Conservation (phyloP, 2,113 vertebrate genomes). For the Passer montanus region DNA sequence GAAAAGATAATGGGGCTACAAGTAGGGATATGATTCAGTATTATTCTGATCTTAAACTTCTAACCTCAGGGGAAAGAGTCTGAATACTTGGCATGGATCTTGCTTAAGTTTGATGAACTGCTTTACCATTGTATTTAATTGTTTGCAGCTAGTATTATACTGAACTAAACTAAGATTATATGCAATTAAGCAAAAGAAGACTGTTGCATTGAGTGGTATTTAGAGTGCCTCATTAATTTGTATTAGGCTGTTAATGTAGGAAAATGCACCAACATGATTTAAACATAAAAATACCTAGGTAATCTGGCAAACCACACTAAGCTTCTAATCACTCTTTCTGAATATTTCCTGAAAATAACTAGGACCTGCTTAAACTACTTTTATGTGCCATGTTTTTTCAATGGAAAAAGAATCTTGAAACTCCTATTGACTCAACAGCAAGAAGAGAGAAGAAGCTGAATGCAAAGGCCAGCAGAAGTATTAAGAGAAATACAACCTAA, state of each 20-base stretch:
- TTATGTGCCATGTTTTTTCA: background rate
- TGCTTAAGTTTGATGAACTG: constrained; percentile 64
- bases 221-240: constrained; percentile 48
- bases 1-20: constrained; percentile 18
- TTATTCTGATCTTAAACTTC: constrained; percentile 29
- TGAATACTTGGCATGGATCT: constrained; percentile 38
- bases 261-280: background rate
- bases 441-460: background rate
- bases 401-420: background rate
- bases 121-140: constrained; percentile 57
- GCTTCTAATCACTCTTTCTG: background rate
- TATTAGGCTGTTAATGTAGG: constrained; percentile 40
- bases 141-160: constrained; percentile 59
- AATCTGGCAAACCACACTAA: background rate
- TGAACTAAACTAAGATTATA: constrained; percentile 65
- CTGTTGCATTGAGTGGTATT: background rate
- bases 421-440: background rate
- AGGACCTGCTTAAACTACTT: background rate
- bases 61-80: constrained; percentile 7
- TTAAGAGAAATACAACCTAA: background rate
- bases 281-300: constrained; percentile 10
- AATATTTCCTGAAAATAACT: background rate
- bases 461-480: background rate
- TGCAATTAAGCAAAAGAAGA: constrained; percentile 48
- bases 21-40: constrained; percentile 27